Percentiles rank a stretch among this genome's conserved stretches.
Conservation (phyloP, 2,113 vertebrate species). For the Cyanoderma ruficeps region DNA sequence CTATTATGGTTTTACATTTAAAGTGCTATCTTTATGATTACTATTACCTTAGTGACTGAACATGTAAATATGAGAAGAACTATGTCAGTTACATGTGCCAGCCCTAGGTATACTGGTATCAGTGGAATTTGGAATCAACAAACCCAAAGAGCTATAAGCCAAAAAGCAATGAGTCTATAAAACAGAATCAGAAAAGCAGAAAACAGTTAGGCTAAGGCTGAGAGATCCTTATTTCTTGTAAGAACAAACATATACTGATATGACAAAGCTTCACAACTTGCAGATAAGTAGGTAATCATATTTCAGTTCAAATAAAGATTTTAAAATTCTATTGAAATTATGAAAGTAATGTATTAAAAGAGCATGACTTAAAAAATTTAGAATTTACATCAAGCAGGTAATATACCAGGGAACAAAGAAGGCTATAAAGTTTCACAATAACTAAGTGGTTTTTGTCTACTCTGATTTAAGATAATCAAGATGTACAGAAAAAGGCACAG, state of each 20-base stretch:
- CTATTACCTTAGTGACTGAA: neutral
- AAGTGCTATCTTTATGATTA: neutral
- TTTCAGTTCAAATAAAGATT: neutral
- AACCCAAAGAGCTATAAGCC: neutral
- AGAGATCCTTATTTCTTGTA: neutral
- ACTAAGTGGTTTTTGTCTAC: neutral
- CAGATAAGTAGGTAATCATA: neutral
- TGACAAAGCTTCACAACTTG: neutral
- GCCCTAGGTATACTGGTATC: neutral
- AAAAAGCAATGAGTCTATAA: neutral
- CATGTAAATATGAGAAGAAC: neutral
- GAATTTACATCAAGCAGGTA: neutral
- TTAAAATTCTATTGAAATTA: neutral
- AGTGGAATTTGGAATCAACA: neutral
- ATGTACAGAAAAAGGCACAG: neutral
- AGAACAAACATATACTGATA: neutral
- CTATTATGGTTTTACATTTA: neutral
- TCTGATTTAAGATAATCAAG: neutral
- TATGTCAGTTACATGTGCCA: neutral
- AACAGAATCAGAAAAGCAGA: neutral
- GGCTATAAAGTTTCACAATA: neutral
- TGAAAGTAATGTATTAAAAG: neutral
- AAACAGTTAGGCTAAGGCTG: neutral
- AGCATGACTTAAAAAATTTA: neutral
- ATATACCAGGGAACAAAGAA: neutral